These are phyloP conservation scores for Scolopax mira DNA, from an alignment of 2,113 vertebrate species.

Conservation along the genomic window DNA sequence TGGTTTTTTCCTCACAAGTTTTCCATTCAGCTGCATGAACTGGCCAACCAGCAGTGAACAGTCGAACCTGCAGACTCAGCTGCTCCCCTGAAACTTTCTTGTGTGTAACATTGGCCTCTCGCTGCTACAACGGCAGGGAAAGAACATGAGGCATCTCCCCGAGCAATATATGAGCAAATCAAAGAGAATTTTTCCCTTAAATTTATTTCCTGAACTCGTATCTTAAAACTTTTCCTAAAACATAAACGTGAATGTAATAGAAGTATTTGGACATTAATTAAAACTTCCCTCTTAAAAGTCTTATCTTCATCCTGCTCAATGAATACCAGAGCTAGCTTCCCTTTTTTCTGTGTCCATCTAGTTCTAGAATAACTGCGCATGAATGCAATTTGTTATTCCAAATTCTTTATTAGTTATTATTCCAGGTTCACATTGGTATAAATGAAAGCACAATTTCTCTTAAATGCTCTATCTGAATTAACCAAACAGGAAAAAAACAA, in stretches of 20 bases:
- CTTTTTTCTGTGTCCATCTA: neutral
- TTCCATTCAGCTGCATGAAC: neutral
- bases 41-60: neutral
- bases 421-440: neutral
- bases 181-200: neutral
- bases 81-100: neutral
- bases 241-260: neutral
- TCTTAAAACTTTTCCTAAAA: neutral
- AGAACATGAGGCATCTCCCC: neutral
- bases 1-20: neutral
- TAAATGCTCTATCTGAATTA: neutral
- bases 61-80: neutral
- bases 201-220: neutral
- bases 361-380: neutral
- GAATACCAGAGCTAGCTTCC: neutral
- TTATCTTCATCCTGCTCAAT: neutral
- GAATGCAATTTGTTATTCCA: neutral
- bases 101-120: neutral
- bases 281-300: neutral
- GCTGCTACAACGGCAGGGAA: neutral
- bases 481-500: neutral
- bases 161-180: neutral
- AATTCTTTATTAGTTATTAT: neutral
- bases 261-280: neutral
- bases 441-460: neutral